Evolutionary conservation across 2,797 vertebrate genomes (phyloP), one percentile per base, ranked within the genome.

Genomic region (Chiroxiphia lanceolata): DNA sequence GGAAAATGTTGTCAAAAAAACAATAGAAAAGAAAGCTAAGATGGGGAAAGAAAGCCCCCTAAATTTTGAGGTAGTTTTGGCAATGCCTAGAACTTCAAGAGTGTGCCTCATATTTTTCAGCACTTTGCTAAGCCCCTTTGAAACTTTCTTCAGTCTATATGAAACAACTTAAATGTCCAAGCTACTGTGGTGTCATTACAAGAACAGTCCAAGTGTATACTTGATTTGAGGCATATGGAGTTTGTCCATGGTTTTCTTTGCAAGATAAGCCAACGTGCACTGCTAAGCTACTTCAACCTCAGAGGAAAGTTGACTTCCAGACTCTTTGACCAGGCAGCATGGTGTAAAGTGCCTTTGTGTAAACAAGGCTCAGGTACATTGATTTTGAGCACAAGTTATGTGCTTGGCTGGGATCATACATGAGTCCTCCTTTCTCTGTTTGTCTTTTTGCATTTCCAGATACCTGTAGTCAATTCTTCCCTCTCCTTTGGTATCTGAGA

Each of bases 1-100:
- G 60, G 68, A 80, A 86, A 92, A 80, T 20, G 56, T 60, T 90
- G 50, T 61, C 36, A 33, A 11, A 40, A 68, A 74, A 85, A 85
- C 78, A 93, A 90, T 77, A 87, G 45, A 83, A 96, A 92, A 89
- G 88, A 89, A 95, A 93, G 51, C 51, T 93, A 67, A 91, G 47
- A 51, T 23, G 11, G 12, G 27, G 59, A 20, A 89, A 89, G 71
- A 90, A 92, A 82, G 47, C 21, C 51, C 72, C 44, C 42, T 42
- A 74, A 94, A 60, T 53, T 61, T 72, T 2, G 8, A 95, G 83
- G 48, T 82, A 12, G 6, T 79, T 89, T 84, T 60, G 63, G 70
- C 67, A 80, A 74, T 45, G 59, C 68, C 44, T 61, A 60, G 71
- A 76, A 31, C 45, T 70, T 93, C 48, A 72, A 42, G 34, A 77